These are phyloP conservation scores for Miltochrista miniata DNA, from an alignment of 2,888 invertebrate species.

Conservation along the genomic window DNA sequence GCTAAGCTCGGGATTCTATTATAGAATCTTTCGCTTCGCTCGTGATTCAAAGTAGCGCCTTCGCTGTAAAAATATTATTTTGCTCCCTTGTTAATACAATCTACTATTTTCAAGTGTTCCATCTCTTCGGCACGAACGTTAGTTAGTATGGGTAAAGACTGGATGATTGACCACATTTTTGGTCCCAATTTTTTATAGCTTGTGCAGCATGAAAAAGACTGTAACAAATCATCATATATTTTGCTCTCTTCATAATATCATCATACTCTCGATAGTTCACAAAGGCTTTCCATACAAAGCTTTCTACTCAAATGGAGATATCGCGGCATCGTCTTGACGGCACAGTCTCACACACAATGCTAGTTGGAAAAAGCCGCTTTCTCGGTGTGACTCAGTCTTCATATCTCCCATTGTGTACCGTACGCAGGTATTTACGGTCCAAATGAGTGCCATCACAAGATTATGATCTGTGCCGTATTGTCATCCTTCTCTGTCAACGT, in stretches of 20 bases:
- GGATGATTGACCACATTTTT: no score
- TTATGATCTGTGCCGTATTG: constrained; percentile 10
- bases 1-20: no score
- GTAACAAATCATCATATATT: no score
- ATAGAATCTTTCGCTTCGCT: no score
- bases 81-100: no score
- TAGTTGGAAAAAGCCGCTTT: constrained; percentile 38
- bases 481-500: constrained; percentile 11
- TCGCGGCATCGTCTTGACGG: constrained; percentile 22
- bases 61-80: no score
- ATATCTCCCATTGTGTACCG: constrained; percentile 40
- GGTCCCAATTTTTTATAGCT: no score
- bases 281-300: constrained; percentile 27
- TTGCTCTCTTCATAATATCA: not conserved
- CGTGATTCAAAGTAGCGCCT: no score
- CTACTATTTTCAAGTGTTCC: no score
- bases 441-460: constrained; percentile 30
- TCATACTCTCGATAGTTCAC: not conserved
- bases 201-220: no score
- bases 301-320: constrained; percentile 29
- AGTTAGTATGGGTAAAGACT: no score
- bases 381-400: constrained; percentile 42
- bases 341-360: constrained; percentile 20
- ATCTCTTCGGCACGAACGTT: no score
- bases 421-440: constrained; percentile 23